Conservation (phyloP, 2,797 vertebrate species). For the Melanotaenia maccullochi region DNA sequence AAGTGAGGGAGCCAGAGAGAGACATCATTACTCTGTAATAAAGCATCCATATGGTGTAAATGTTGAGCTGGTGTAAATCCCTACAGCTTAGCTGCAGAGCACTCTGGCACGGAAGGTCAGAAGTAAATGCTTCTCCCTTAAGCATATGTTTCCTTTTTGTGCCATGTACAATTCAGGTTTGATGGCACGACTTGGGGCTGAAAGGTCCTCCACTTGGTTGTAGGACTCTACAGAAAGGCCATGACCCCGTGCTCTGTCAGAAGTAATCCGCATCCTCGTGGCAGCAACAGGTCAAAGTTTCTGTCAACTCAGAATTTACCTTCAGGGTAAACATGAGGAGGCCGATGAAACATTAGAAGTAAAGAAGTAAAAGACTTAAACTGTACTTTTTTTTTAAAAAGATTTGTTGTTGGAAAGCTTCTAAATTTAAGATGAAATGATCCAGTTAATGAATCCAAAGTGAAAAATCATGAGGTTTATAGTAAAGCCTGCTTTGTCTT, state of each 20-base stretch:
- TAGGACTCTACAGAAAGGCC: neutral
- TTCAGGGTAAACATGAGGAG: neutral
- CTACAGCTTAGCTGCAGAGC: constrained; percentile 86
- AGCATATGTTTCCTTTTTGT: constrained; percentile 84
- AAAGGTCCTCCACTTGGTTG: constrained; percentile 12
- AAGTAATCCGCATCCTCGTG: constrained; percentile 2
- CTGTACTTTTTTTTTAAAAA: neutral
- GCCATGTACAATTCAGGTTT: constrained; percentile 53
- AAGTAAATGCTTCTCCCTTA: constrained; percentile 84
- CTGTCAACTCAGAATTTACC: constrained; percentile 1
- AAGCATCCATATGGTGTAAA: constrained; percentile 94
- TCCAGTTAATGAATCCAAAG: too few relatives aligned
- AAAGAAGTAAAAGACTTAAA: neutral
- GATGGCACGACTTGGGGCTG: constrained; percentile 38
- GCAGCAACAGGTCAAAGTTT: neutral
- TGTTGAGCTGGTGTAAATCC: constrained; percentile 92
- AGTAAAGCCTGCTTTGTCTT: too few relatives aligned
- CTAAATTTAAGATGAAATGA: too few relatives aligned
- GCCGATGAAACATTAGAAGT: neutral
- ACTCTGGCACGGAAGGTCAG: constrained; percentile 85
- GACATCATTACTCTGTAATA: constrained; percentile 87
- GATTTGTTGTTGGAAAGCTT: too few relatives aligned
- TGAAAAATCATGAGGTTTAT: neutral
- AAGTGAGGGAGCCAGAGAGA: constrained; percentile 66
- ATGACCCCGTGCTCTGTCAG: constrained; percentile 9